Conservation (phyloP, 1,140 invertebrate genomes). For the Drosophila insularis region DNA sequence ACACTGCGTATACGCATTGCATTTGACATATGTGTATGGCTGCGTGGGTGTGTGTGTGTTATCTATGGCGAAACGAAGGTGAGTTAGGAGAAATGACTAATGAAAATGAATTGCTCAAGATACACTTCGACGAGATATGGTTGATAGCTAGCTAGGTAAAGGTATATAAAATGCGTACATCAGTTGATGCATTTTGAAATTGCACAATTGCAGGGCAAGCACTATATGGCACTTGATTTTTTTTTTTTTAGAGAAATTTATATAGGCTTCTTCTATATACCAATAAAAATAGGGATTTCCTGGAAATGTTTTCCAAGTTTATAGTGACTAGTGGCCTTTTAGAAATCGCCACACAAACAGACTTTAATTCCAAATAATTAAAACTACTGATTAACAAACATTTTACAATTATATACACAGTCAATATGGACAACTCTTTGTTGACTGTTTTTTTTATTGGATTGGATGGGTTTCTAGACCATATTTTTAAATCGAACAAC, state of each 20-base stretch:
- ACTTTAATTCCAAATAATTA: too few species aligned
- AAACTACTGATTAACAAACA: too few species aligned
- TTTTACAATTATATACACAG: too few species aligned
- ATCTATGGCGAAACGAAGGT: neutral
- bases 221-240: neutral
- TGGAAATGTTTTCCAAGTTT: too few species aligned
- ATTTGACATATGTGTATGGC: neutral
- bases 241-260: neutral
- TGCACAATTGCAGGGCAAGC: neutral
- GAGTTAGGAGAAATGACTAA: neutral
- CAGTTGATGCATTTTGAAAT: neutral
- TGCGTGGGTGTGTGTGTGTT: neutral
- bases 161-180: neutral
- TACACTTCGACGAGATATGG: slow-evolving; percentile 3
- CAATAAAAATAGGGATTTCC: too few species aligned
- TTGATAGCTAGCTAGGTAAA: neutral
- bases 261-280: neutral
- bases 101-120: slow-evolving; percentile 8
- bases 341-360: too few species aligned
- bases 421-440: too few species aligned
- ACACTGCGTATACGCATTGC: neutral
- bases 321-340: too few species aligned
- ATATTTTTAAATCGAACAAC: too few species aligned
- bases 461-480: too few species aligned
- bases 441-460: too few species aligned